A percentile compares a stretch with the other conserved stretches of the same genome.
phyloP scores from a whole-genome alignment of 2,113 vertebrate species.

The Melanotaenia duboulayi region DNA sequence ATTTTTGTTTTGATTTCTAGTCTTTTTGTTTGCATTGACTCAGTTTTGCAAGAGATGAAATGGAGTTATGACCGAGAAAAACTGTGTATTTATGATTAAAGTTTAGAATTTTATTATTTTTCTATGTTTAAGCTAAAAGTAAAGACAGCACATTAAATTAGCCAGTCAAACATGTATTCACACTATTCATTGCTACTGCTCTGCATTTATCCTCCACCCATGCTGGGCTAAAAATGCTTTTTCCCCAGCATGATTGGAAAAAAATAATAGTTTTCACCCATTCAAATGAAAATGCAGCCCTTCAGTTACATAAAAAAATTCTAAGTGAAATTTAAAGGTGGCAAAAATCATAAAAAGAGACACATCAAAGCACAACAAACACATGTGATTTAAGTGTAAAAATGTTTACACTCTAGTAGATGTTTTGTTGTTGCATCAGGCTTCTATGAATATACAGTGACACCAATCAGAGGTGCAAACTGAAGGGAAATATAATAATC shows the following conservation, averaged over 20 bases:
- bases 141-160: no score
- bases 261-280: not conserved
- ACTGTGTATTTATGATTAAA: no score
- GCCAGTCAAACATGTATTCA: not conserved
- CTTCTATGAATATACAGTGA: constrained; percentile 34
- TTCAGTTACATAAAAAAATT: constrained; percentile 2
- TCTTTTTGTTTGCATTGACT: not conserved
- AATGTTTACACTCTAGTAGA: not conserved
- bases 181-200: not conserved
- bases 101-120: no score
- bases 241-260: not conserved
- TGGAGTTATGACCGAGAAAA: no score
- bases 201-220: constrained; percentile 6
- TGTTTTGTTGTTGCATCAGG: constrained; percentile 4
- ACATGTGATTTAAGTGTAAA: not conserved
- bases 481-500: constrained; percentile 34
- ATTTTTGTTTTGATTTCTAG: not conserved
- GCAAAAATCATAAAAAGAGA: constrained; percentile 10
- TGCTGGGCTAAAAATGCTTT: constrained; percentile 27
- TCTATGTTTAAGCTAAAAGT: not conserved
- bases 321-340: constrained; percentile 3
- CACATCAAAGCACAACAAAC: constrained; percentile 3
- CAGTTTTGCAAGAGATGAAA: not conserved
- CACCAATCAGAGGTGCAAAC: constrained; percentile 29
- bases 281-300: not conserved